Evolutionary conservation across 2,888 invertebrate genomes (phyloP).

Genomic region (Flabesymbios commensalis): DNA sequence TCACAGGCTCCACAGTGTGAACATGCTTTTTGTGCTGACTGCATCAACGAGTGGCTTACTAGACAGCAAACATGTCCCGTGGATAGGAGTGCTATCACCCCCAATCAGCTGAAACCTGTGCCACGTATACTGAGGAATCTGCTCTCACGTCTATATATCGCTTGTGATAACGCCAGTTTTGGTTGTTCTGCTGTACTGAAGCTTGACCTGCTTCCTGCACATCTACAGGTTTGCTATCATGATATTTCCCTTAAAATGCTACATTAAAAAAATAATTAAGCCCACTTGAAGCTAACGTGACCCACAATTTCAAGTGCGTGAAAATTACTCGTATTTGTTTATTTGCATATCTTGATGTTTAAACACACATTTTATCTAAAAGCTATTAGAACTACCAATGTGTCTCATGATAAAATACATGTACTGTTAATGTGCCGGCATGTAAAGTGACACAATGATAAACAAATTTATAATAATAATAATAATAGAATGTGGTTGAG

Average conservation of each 20-base stretch:
- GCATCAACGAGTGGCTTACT: constrained; percentile 94
- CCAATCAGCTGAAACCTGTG: constrained; percentile 83
- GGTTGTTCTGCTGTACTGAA: constrained; percentile 86
- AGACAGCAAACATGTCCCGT: constrained; percentile 93
- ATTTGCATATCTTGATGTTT: too few species aligned
- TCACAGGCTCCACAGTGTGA: constrained; percentile 90
- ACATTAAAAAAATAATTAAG: too few species aligned
- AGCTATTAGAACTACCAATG: too few species aligned
- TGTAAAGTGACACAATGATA: too few species aligned
- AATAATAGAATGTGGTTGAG: too few species aligned
- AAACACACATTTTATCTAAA: too few species aligned
- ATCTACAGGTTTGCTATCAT: constrained; percentile 67
- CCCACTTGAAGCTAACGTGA: too few species aligned
- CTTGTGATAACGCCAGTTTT: constrained; percentile 86
- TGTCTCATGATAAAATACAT: too few species aligned
- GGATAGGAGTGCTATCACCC: constrained; percentile 86
- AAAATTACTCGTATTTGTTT: too few species aligned
- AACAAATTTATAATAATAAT: too few species aligned
- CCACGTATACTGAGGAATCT: constrained; percentile 92
- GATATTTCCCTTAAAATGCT: neutral
- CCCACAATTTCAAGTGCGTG: too few species aligned
- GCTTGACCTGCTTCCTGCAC: constrained; percentile 80
- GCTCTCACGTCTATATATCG: constrained; percentile 74
- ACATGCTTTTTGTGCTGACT: constrained; percentile 90
- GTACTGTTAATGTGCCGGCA: too few species aligned